Evolutionary conservation across 2,888 invertebrate species (phyloP), one percentile per base, ranked within the genome.

Genomic region (Drosophila fulvimacula): DNA sequence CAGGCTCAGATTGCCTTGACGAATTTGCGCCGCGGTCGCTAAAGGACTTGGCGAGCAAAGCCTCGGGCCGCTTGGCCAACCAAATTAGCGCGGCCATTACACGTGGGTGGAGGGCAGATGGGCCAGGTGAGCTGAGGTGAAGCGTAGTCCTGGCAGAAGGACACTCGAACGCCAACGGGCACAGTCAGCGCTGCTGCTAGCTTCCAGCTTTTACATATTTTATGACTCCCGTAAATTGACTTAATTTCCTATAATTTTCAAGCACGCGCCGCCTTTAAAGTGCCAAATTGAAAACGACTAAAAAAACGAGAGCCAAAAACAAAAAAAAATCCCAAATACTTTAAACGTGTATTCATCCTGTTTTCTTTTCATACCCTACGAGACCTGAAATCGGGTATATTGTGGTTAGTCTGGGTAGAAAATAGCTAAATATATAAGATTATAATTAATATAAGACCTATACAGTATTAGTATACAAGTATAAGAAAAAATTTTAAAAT

Each of bases 241-340:
- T 88, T 86, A 88, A 89, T 88, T 89, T 77, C 38, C 73, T 73
- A 74, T 84, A 86, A 86, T 88, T 86, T 79, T 48, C 24, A 34
- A 55, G 73, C 58, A 48, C 59, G 55, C 57, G 46, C 24, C 61
- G 42, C 62, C 80, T 88, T 85, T 82, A 86, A 84, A 75, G 71
- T 61, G 36, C 30, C 69, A 84, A 84, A 79, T 79, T 86, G 78
- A 79, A 76, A 83, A 70, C 27, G 67, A 13, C 51, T 21, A 21
- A 21, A 76, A 49, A 17, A 49, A 19, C 3, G 21, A 19, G 13
- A 13, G 32, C 3, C 32, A 19, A 21, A 32, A 51, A 34, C 15
- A 51, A 51, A 6, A 34, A 10, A 9, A 34, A 32, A 2, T 15
- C 17, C 49, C 15, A 69, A 52, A 34, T 39, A 39, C 46, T 41